Evolutionary conservation across 1,140 invertebrate genomes (phyloP).

Genomic region (Drosophila pseudoobscura): DNA sequence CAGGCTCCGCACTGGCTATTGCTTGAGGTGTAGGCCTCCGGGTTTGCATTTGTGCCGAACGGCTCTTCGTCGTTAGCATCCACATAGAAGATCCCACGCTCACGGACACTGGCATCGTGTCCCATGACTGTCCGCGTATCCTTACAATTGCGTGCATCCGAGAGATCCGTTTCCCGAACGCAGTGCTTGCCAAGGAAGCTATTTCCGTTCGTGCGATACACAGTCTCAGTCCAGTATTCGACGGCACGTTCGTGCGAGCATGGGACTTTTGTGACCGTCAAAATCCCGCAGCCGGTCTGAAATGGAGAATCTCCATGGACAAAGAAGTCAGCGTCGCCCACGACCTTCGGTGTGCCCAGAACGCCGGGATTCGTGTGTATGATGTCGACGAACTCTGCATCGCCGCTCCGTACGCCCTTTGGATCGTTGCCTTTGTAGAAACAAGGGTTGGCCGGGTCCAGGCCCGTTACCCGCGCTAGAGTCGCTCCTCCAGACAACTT

Average conservation of each 20-base stretch:
- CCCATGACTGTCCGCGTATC: constrained; percentile 48
- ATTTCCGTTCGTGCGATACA: constrained; percentile 68
- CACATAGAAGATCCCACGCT: constrained; percentile 48
- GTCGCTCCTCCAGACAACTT: constrained; percentile 33
- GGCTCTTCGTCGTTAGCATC: constrained; percentile 40
- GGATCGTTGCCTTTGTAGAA: constrained; percentile 84
- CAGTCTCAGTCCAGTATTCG: constrained; percentile 85
- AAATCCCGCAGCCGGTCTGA: no score
- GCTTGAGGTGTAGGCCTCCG: constrained; percentile 14
- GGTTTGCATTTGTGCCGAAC: constrained; percentile 48
- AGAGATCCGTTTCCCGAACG: constrained; percentile 11
- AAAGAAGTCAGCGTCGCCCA: constrained; percentile 88
- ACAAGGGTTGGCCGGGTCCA: constrained; percentile 88
- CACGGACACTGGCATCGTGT: constrained; percentile 14
- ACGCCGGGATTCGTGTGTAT: constrained; percentile 90
- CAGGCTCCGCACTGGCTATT: constrained; percentile 27
- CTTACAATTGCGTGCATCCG: constrained; percentile 4
- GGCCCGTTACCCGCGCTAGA: constrained; percentile 85
- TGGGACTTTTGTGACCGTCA: no score
- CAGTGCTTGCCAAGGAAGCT: constrained; percentile 35
- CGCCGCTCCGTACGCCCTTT: constrained; percentile 83
- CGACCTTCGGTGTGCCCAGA: constrained; percentile 82
- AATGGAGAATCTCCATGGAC: no score
- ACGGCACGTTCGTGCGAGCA: constrained; percentile 86
- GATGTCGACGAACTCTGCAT: constrained; percentile 87